phyloP scores from a whole-genome alignment of 2,797 vertebrate genomes.

The Tokudaia tokunoshimensis region DNA sequence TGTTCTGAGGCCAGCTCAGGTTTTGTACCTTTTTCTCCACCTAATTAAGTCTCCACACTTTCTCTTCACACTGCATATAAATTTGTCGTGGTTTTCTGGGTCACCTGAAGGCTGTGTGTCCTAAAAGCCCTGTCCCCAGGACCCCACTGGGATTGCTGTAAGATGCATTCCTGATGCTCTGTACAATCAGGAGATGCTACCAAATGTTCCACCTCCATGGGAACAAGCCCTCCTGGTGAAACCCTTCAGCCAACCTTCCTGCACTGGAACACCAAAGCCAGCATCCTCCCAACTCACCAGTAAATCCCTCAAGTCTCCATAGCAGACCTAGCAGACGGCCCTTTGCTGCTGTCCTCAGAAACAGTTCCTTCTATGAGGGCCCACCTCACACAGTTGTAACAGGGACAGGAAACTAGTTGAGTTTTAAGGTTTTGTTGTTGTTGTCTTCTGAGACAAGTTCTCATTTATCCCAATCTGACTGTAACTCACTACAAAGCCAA shows the following conservation, averaged over 20 bases:
- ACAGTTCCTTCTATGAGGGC: neutral
- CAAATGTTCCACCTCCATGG: neutral
- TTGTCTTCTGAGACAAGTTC: neutral
- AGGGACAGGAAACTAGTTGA: neutral
- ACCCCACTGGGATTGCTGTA: neutral
- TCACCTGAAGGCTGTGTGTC: neutral
- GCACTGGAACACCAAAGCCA: neutral
- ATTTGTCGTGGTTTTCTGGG: neutral
- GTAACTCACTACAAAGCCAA: neutral
- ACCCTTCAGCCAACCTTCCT: neutral
- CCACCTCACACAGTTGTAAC: neutral
- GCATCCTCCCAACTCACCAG: neutral
- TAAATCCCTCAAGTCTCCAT: neutral
- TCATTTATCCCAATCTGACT: neutral
- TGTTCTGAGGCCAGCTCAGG: neutral
- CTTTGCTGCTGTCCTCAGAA: neutral
- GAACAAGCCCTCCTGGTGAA: neutral
- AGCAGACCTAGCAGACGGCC: neutral
- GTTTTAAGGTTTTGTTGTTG: neutral
- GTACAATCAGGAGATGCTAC: neutral
- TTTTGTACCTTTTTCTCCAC: neutral
- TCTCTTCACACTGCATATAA: neutral
- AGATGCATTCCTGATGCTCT: neutral
- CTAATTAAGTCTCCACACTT: neutral
- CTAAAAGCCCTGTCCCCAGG: neutral